Evolutionary conservation across 2,113 vertebrate genomes (phyloP).

Genomic region (Sylvia atricapilla): DNA sequence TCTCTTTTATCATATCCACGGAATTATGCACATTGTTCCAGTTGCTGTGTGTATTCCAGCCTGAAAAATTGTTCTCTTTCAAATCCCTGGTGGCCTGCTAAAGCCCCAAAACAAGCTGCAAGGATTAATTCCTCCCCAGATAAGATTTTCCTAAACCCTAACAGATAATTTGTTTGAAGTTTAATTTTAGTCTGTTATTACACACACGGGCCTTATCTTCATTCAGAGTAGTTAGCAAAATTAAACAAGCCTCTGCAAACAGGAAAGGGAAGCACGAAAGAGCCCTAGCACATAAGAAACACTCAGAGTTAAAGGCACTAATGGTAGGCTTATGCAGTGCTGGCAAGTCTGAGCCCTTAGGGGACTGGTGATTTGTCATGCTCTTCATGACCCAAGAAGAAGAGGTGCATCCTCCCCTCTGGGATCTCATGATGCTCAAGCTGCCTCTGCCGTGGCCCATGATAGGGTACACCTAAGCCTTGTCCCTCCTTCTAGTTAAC

Average conservation of each 20-base stretch:
- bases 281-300: background rate
- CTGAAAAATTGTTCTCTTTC: conserved; percentile 56
- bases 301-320: background rate
- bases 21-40: background rate
- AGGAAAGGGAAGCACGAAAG: background rate
- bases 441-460: background rate
- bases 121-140: conserved; percentile 68
- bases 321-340: background rate
- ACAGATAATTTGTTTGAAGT: conserved; percentile 74
- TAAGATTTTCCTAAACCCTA: conserved; percentile 64
- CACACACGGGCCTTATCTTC: conserved; percentile 58
- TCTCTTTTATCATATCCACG: background rate
- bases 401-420: background rate
- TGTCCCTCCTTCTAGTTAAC: background rate
- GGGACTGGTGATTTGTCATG: background rate
- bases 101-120: conserved; percentile 60
- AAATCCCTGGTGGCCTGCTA: conserved; percentile 23
- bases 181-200: conserved; percentile 75
- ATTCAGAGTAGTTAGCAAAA: conserved; percentile 65
- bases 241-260: conserved; percentile 57
- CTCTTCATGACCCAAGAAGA: background rate
- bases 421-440: background rate
- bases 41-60: background rate
- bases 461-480: background rate
- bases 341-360: background rate